Evolutionary conservation across 1,140 invertebrate species (phyloP).

Genomic region (Drosophila aff.): DNA sequence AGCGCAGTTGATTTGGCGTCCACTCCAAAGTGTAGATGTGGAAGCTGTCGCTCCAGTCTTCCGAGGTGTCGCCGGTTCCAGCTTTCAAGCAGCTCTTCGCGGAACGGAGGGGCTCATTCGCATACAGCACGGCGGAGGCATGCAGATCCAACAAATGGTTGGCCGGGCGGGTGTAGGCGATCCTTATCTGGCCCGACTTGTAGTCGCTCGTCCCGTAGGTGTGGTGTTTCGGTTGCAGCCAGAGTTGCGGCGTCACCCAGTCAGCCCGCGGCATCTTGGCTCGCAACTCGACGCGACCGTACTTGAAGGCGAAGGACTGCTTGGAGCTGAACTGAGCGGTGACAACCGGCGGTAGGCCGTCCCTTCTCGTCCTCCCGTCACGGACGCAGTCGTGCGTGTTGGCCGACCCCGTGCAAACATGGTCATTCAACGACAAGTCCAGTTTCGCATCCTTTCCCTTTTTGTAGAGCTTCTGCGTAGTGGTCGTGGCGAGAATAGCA

Average conservation of each 20-base stretch:
- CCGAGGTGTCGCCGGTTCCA: constrained; percentile 13
- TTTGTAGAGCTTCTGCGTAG: constrained; percentile 86
- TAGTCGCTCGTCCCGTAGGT: constrained; percentile 85
- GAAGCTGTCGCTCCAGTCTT: constrained; percentile 88
- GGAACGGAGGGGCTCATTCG: constrained; percentile 56
- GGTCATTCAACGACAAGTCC: constrained; percentile 79
- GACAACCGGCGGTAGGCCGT: constrained; percentile 87
- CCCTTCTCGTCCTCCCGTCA: constrained; percentile 39
- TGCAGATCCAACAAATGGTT: constrained; percentile 84
- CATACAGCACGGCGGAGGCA: constrained; percentile 79
- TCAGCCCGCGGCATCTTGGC: constrained; percentile 90
- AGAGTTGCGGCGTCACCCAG: constrained; percentile 90
- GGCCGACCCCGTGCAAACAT: constrained; percentile 85
- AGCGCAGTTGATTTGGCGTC: constrained; percentile 86
- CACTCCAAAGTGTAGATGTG: constrained; percentile 89
- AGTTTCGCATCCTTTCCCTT: constrained; percentile 78
- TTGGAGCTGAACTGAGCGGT: constrained; percentile 88
- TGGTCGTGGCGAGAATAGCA: constrained; percentile 86
- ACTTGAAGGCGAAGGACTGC: constrained; percentile 87
- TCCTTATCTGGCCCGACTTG: constrained; percentile 85
- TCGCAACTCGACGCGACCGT: constrained; percentile 89
- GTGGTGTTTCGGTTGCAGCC: constrained; percentile 85
- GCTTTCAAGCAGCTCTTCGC: constrained; percentile 55
- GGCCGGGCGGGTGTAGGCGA: constrained; percentile 84
- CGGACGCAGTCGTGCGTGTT: constrained; percentile 84